Conservation (phyloP, 2,113 vertebrate species). For the Alces alces region DNA sequence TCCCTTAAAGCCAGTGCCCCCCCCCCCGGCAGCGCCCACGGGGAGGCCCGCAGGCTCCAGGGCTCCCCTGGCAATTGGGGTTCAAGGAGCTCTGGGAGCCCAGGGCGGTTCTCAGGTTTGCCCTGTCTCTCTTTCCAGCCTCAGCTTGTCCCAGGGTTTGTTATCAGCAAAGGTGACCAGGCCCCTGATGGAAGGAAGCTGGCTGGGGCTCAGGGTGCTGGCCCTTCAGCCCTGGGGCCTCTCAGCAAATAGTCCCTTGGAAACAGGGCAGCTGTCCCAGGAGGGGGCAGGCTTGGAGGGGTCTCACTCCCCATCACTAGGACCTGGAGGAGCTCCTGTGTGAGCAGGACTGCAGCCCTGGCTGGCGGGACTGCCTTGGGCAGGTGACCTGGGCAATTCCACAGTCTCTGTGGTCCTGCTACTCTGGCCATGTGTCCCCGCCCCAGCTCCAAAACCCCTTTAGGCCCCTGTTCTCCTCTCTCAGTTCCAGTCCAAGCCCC, state of each 20-base stretch:
- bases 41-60: not conserved
- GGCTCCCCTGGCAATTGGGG: not conserved
- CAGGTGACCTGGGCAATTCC: not conserved
- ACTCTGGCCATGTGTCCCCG: not conserved
- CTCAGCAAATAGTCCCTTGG: not conserved
- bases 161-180: not conserved
- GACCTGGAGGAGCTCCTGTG: not conserved
- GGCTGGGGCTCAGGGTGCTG: not conserved
- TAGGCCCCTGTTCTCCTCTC: not conserved
- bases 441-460: not conserved
- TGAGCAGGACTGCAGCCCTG: not conserved
- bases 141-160: not conserved
- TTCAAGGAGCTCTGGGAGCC: not conserved
- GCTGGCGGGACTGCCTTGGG: not conserved
- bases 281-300: rapidly evolving
- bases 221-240: not conserved
- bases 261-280: not conserved
- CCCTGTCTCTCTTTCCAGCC: not conserved
- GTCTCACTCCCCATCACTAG: not conserved
- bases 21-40: not conserved
- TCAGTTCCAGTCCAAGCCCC: not conserved
- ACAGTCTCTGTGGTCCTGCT: not conserved
- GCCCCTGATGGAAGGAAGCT: not conserved
- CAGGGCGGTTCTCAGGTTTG: not conserved
- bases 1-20: too few species aligned